Conservation (phyloP, 2,797 vertebrate species). For the Pipistrellus kuhlii region DNA sequence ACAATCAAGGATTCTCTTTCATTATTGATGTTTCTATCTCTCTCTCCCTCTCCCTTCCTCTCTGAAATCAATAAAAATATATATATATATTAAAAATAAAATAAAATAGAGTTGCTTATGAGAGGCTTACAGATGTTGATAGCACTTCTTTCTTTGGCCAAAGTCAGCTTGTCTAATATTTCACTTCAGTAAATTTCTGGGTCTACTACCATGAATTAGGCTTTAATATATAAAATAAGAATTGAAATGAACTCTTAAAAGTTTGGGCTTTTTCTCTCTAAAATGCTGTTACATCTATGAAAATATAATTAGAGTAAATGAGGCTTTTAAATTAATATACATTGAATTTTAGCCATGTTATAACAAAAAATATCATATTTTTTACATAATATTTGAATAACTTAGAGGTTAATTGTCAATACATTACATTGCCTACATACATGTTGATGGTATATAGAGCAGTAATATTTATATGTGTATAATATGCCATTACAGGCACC, state of each 20-base stretch:
- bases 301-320: conserved; percentile 5
- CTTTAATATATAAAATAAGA: conserved; percentile 38
- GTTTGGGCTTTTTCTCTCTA: not conserved
- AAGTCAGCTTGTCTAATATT: conserved; percentile 25
- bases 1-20: too few relatives aligned
- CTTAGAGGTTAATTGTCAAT: not conserved
- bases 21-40: too few relatives aligned
- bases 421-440: not conserved
- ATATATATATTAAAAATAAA: not conserved
- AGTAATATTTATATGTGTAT: not conserved
- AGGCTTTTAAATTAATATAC: not conserved
- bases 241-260: not conserved
- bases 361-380: not conserved
- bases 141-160: not conserved
- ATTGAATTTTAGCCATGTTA: not conserved
- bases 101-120: not conserved
- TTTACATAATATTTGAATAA: conserved; percentile 6
- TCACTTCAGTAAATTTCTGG: not conserved
- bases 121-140: not conserved
- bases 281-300: not conserved
- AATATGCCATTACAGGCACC: not conserved
- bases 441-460: not conserved
- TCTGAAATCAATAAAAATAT: too few relatives aligned
- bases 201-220: not conserved
- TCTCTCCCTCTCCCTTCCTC: too few relatives aligned